Percentiles rank a stretch among this genome's conserved stretches.
These are phyloP conservation scores for Gibbula magus DNA, from an alignment of 2,888 invertebrate species.

Conservation along the genomic window DNA sequence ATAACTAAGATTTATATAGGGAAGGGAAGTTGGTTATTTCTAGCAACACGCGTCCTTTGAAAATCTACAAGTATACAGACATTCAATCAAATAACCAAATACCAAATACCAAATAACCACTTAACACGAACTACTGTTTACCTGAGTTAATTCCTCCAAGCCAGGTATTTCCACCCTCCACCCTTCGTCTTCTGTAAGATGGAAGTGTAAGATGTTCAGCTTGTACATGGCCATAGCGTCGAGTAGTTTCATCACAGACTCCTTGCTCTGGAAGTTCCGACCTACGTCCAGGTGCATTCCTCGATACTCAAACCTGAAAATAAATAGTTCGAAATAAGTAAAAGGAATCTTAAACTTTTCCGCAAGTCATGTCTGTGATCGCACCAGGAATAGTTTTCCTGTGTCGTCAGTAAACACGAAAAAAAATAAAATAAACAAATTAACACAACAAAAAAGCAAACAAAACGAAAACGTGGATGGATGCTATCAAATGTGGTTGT, in stretches of 20 bases:
- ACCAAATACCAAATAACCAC: neutral
- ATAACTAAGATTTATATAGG: too few relatives aligned
- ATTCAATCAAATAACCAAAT: neutral
- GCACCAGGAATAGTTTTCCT: too few relatives aligned
- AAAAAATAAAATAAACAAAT: too few relatives aligned
- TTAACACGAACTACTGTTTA: slow-evolving; percentile 23
- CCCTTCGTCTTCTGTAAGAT: slow-evolving; percentile 72
- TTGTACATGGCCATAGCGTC: slow-evolving; percentile 72
- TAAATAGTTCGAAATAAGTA: too few relatives aligned
- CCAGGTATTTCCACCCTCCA: slow-evolving; percentile 73
- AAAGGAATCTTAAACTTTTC: too few relatives aligned
- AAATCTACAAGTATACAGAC: neutral
- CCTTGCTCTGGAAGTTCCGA: slow-evolving; percentile 65
- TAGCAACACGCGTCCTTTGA: neutral
- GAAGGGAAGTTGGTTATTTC: too few relatives aligned
- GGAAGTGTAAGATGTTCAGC: slow-evolving; percentile 71
- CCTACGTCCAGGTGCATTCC: slow-evolving; percentile 63
- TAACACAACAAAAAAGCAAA: too few relatives aligned
- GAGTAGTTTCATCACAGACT: slow-evolving; percentile 57
- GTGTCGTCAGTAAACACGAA: too few relatives aligned
- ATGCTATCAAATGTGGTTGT: too few relatives aligned
- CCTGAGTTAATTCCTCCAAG: slow-evolving; percentile 69
- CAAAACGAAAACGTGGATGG: too few relatives aligned
- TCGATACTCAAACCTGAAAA: slow-evolving; percentile 44
- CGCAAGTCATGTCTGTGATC: too few relatives aligned